Conservation (phyloP, 2,888 invertebrate species). For the Lasioglossum oenotherae region DNA sequence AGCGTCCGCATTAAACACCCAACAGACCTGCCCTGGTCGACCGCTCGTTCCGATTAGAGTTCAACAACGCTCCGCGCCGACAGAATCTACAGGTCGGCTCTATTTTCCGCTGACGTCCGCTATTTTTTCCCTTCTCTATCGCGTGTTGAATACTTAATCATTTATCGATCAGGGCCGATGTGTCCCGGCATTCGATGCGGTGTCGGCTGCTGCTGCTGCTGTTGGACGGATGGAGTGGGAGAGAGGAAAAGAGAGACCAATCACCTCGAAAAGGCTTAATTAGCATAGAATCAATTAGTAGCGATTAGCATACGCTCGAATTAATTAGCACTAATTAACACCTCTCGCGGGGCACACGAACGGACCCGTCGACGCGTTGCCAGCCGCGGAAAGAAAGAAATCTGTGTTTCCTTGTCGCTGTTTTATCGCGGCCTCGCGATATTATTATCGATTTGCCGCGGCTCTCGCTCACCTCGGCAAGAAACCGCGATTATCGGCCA, state of each 20-base stretch:
- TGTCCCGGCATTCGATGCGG: background rate
- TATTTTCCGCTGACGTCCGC: constrained; percentile 18
- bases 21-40: background rate
- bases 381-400: constrained; percentile 25
- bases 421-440: constrained; percentile 30
- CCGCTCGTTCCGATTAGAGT: constrained; percentile 14
- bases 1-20: background rate
- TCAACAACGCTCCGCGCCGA: constrained; percentile 12
- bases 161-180: constrained; percentile 33
- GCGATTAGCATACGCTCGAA: constrained; percentile 56
- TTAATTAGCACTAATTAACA: constrained; percentile 61
- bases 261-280: constrained; percentile 50
- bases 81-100: constrained; percentile 32
- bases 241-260: constrained; percentile 11
- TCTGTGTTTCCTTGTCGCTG: constrained; percentile 17
- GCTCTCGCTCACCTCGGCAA: background rate
- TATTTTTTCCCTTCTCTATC: constrained; percentile 1
- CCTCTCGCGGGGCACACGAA: constrained; percentile 23
- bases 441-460: constrained; percentile 33
- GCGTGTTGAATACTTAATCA: constrained; percentile 22
- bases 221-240: background rate
- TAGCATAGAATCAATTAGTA: constrained; percentile 60
- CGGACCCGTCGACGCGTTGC: background rate
- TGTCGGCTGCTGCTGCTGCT: background rate
- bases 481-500: background rate